These are phyloP conservation scores for Poeciliopsis prolifica DNA, from an alignment of 2,113 vertebrate species.

Conservation along the genomic window DNA sequence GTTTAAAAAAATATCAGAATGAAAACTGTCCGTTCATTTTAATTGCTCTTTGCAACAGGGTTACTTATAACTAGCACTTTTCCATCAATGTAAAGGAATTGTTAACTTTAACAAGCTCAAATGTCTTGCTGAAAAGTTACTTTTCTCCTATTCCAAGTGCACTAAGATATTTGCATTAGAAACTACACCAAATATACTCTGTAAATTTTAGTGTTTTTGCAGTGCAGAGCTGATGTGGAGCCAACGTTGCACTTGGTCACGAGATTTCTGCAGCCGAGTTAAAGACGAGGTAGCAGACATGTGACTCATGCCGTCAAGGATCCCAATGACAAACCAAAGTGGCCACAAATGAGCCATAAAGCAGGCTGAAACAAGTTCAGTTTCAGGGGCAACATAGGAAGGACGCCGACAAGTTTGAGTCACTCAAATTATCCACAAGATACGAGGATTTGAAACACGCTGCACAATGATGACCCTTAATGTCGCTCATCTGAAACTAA, in stretches of 20 bases:
- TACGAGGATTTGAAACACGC: neutral
- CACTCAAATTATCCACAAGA: neutral
- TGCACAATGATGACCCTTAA: neutral
- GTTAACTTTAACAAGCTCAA: no score
- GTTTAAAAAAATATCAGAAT: no score
- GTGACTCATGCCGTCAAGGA: conserved; percentile 20
- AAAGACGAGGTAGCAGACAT: conserved; percentile 11
- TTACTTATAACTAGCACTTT: no score
- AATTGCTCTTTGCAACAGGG: no score
- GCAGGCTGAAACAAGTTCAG: conserved; percentile 35
- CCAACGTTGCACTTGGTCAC: neutral
- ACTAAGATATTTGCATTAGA: no score
- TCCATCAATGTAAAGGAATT: no score
- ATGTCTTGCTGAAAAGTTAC: no score
- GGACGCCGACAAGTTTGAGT: neutral
- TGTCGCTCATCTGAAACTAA: conserved; percentile 1
- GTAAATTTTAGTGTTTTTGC: no score
- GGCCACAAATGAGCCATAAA: neutral
- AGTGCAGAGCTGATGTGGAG: neutral
- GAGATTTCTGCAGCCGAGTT: neutral
- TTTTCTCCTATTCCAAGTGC: no score
- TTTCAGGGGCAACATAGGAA: neutral
- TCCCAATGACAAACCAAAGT: conserved; percentile 13
- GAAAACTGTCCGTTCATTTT: no score
- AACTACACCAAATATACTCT: no score